Percentiles rank a stretch among this genome's conserved stretches.
Conservation (phyloP, 2,113 vertebrate species). For the Misgurnus mizolepis region DNA sequence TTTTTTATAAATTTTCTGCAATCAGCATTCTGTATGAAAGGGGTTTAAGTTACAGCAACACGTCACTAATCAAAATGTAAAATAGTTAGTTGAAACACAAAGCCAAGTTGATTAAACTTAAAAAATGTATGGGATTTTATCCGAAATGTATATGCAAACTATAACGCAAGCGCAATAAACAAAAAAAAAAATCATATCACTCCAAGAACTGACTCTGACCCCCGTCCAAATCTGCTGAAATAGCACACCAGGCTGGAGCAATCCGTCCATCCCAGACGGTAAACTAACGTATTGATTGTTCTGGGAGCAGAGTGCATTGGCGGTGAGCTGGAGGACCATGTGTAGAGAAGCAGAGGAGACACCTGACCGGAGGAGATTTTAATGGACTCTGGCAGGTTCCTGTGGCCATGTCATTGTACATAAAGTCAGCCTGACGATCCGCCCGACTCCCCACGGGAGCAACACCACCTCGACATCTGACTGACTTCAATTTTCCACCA, state of each 20-base stretch:
- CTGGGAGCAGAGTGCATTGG: constrained; percentile 22
- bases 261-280: constrained; percentile 14
- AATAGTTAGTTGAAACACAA: too few species aligned
- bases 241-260: constrained; percentile 21
- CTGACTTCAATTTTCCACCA: not conserved
- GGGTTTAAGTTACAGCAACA: too few species aligned
- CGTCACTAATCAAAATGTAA: too few species aligned
- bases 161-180: not conserved
- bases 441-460: constrained; percentile 32
- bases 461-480: not conserved
- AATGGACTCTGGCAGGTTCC: constrained; percentile 55
- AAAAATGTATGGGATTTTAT: not conserved
- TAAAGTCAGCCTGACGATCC: constrained; percentile 49
- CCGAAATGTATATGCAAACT: too few species aligned
- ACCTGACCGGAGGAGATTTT: constrained; percentile 41
- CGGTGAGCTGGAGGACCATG: constrained; percentile 27
- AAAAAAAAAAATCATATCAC: constrained; percentile 31
- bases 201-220: constrained; percentile 27
- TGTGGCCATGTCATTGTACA: constrained; percentile 49
- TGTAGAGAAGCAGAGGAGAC: constrained; percentile 39
- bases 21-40: too few species aligned
- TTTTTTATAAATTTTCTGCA: too few species aligned
- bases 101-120: too few species aligned
- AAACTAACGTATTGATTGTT: constrained; percentile 47
- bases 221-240: constrained; percentile 14